phyloP scores from a whole-genome alignment of 2,888 invertebrate genomes.

The Hypomecis punctinalis region DNA sequence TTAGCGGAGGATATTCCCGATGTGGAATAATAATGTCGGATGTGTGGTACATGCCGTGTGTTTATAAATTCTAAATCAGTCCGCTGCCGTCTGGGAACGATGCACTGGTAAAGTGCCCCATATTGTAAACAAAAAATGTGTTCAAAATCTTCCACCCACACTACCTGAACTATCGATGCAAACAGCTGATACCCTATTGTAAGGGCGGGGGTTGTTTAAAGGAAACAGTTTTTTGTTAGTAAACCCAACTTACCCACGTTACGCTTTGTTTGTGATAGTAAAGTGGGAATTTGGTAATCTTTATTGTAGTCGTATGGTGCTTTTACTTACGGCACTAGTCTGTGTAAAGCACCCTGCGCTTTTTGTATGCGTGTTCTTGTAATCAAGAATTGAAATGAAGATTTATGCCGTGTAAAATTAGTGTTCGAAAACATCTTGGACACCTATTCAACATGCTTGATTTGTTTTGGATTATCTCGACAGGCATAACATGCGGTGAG shows the following conservation, averaged over 20 bases:
- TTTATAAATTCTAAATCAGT: slow-evolving; percentile 29
- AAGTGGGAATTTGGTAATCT: background rate
- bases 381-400: too few relatives aligned
- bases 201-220: slow-evolving; percentile 5
- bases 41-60: slow-evolving; percentile 7
- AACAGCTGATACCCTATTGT: slow-evolving; percentile 41
- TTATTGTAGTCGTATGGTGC: background rate
- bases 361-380: too few relatives aligned
- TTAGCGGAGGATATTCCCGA: background rate
- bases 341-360: slow-evolving; percentile 13
- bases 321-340: background rate
- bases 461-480: background rate
- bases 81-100: slow-evolving; percentile 10
- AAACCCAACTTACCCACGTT: slow-evolving; percentile 3
- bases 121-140: slow-evolving; percentile 27
- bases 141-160: slow-evolving; percentile 15
- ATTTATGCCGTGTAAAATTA: too few relatives aligned
- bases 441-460: background rate
- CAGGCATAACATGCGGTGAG: background rate
- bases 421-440: too few relatives aligned
- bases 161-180: slow-evolving; percentile 38
- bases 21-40: slow-evolving; percentile 29
- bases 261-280: background rate
- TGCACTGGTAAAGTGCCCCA: slow-evolving; percentile 23
- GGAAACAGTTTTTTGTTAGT: slow-evolving; percentile 10